Evolutionary conservation across 2,888 invertebrate species (phyloP), one percentile per base, ranked within the genome.

Genomic region (Andrena dorsata): DNA sequence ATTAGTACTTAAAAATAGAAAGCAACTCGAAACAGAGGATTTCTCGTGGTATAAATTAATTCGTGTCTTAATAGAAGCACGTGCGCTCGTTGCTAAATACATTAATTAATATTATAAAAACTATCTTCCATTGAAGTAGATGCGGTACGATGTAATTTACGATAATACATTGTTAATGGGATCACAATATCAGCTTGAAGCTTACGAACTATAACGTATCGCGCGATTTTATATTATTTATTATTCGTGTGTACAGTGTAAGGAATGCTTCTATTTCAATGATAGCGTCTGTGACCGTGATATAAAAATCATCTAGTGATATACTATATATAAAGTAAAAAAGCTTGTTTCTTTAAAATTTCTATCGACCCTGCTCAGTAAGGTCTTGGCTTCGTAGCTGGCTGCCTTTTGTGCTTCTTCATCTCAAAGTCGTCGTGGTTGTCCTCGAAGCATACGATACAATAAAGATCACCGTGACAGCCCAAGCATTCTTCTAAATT

Each of bases 401-500:
- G 90, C 23, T 89, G 80, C 16, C 79, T 86, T 73, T 86, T 89
- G 74, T 93, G 92, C 61, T 88, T 91, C 35, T 72, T 51, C 86
- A 92, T 77, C 70, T 96, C 96, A 86, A 95, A 95, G 86, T 95
- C 95, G 89, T 96, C 95, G 92, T 96, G 97, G 84, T 96, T 96
- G 89, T 97, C 97, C 58, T 94, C 94, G 90, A 96, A 98, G 92
- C 98, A 98, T 75, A 94, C 93, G 16, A 95, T 94, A 93, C 98
- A 98, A 93, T 97, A 98, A 8, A 98, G 94, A 93, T 98, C 98
- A 53, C 95, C 96, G 82, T 95, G 95, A 94, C 98, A 98, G 80
- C 97, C 97, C 61, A 95, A 93, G 92, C 98, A 98, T 68, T 96
- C 94, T 83, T 96, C 94, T 8, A 94, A 95, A 1, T 98, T 97